These are phyloP conservation scores for Rhabdomys dilectus DNA, from an alignment of 2,113 vertebrate species.

Conservation along the genomic window DNA sequence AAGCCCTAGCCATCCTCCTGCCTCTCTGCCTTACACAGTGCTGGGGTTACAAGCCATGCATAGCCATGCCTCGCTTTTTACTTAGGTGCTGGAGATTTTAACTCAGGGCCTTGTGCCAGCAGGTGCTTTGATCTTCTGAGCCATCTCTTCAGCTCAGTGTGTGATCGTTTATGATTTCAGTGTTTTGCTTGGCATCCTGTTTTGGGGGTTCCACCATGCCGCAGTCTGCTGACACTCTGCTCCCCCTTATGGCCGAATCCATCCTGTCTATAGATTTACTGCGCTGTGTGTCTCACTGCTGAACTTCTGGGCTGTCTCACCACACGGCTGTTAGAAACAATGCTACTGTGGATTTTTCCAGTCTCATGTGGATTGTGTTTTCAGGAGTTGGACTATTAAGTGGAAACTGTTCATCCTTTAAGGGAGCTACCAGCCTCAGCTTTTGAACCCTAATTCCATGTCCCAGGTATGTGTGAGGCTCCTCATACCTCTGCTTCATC, in stretches of 20 bases:
- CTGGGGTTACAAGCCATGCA: not conserved
- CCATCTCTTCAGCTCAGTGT: fast-evolving
- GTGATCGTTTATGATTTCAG: not conserved
- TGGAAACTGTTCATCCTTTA: too few relatives aligned
- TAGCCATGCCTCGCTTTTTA: not conserved
- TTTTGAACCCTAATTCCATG: fast-evolving
- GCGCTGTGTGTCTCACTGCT: fast-evolving
- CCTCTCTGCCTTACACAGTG: not conserved
- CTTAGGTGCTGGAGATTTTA: not conserved
- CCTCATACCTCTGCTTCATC: fast-evolving
- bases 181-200: not conserved
- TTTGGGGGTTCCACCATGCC: fast-evolving
- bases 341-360: fast-evolving
- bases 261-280: fast-evolving
- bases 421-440: not conserved
- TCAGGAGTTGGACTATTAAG: fast-evolving
- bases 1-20: not conserved
- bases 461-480: fast-evolving
- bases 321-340: fast-evolving
- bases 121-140: not conserved
- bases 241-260: fast-evolving
- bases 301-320: too few relatives aligned
- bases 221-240: fast-evolving
- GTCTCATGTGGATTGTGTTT: not conserved
- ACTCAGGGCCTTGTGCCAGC: not conserved